Conservation (phyloP, 2,888 invertebrate species). For the Lacanobia oleracea region DNA sequence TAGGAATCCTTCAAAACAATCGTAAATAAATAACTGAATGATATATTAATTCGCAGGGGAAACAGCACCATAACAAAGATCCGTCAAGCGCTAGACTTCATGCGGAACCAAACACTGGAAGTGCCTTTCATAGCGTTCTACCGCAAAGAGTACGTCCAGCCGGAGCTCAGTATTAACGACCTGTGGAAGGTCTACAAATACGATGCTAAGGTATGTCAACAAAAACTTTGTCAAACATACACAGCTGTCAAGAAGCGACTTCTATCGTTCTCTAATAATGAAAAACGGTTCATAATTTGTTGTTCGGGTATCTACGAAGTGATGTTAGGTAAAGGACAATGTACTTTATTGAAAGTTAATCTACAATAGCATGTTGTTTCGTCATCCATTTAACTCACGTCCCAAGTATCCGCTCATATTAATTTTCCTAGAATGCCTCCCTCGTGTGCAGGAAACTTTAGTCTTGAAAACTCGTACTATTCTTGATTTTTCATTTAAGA, state of each 20-base stretch:
- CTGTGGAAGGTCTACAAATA: conserved; percentile 99
- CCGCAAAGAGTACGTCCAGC: conserved; percentile 99
- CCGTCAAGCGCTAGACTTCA: conserved; percentile 97
- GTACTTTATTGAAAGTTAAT: too few relatives aligned
- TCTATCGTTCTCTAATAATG: too few relatives aligned
- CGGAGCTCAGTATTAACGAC: conserved; percentile 98
- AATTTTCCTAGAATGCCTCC: background rate
- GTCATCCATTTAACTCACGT: background rate
- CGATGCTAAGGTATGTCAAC: conserved; percentile 94
- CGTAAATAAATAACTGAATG: too few relatives aligned
- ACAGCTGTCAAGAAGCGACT: background rate
- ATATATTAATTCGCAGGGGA: conserved; percentile 81
- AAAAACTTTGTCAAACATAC: background rate
- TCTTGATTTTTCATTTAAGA: too few relatives aligned
- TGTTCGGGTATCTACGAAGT: too few relatives aligned
- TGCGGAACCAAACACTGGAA: conserved; percentile 98
- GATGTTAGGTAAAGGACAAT: too few relatives aligned
- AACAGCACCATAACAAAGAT: conserved; percentile 96
- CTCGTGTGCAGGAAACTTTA: too few relatives aligned
- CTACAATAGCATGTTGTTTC: background rate
- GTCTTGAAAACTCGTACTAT: too few relatives aligned
- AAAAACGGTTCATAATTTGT: too few relatives aligned
- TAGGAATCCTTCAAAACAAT: too few relatives aligned
- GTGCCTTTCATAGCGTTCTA: conserved; percentile 99
- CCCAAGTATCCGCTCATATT: background rate